Evolutionary conservation across 2,113 vertebrate species (phyloP), one percentile per base, ranked within the genome.

Genomic region (Stigmatopora nigra): DNA sequence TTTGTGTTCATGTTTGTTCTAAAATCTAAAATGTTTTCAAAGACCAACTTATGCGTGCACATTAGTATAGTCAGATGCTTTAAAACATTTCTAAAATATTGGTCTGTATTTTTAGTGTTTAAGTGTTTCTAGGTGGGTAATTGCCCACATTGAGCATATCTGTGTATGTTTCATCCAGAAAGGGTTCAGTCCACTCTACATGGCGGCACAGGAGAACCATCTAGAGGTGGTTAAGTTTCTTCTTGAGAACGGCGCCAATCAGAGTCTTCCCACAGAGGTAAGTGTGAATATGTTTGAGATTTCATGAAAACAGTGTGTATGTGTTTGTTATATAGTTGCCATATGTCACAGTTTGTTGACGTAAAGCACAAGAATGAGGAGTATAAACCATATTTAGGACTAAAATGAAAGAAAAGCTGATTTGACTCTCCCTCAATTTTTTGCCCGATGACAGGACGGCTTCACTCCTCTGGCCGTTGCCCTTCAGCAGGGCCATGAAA

Each of bases 121-220:
- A 46, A 14, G 11, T 1, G 47, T 17, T 49, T 49, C 47, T 17
- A 49, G 3, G 15, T 15, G 47, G 47, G 4, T 49, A 51, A 2
- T 7, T 8, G n/a, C n/a, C 6, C 2, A n/a, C n/a, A n/a, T n/a
- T n/a, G 5, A 49, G 7, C 48, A 51, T 19, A 49, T 17, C 47
- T 31, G 19, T 63, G 58, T 45, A 0, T 60, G 22, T 71, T 5
- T 64, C 31, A 69, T 81, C 76, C 93, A 99, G 97, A 98, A 99
- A 93, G 97, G 97, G 57, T 99, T 99, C 76, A 99, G 95, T 7
- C 96, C 97, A 6, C 90, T 99, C 52, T 98, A 98, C 84, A 98
- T 99, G 96, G 96, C 96, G 58, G 96, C 96, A 0, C 97, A 99
- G 71, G 97, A 99, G 79, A 98, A 99, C 72, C 97, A 99, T 79